Percentiles rank a stretch among this genome's conserved stretches.
Evolutionary conservation across 2,888 invertebrate species (phyloP).

Genomic region (Platynereis dumerilii): DNA sequence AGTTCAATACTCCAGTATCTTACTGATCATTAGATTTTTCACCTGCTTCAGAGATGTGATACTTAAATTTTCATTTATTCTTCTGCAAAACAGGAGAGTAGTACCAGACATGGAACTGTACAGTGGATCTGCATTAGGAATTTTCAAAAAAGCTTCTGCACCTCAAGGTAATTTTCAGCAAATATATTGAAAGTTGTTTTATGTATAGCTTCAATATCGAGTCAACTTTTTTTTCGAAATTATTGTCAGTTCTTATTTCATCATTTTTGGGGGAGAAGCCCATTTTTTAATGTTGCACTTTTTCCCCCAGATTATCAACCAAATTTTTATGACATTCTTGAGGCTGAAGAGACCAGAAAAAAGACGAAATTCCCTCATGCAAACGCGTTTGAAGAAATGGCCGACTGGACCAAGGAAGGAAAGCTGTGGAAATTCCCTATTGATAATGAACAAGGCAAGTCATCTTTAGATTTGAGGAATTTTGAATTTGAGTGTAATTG

Average conservation of each 20-base stretch:
- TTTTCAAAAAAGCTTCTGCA: slow-evolving; percentile 19
- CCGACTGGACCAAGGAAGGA: slow-evolving; percentile 90
- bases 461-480: no score
- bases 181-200: neutral
- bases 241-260: neutral
- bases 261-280: neutral
- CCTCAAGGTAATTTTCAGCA: neutral
- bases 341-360: slow-evolving; percentile 22
- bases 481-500: no score
- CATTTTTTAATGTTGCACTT: neutral
- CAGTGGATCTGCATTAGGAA: slow-evolving; percentile 65
- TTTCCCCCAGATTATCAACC: neutral
- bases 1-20: no score
- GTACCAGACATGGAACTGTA: slow-evolving; percentile 31
- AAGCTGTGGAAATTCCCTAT: slow-evolving; percentile 98
- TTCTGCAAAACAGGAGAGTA: no score
- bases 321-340: slow-evolving; percentile 29
- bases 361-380: slow-evolving; percentile 69
- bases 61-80: no score
- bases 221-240: no score
- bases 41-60: no score
- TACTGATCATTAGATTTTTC: no score
- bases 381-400: slow-evolving; percentile 93
- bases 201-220: neutral
- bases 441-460: slow-evolving; percentile 87